Conservation (phyloP, 2,888 invertebrate genomes). For the Barypeithes pellucidus region DNA sequence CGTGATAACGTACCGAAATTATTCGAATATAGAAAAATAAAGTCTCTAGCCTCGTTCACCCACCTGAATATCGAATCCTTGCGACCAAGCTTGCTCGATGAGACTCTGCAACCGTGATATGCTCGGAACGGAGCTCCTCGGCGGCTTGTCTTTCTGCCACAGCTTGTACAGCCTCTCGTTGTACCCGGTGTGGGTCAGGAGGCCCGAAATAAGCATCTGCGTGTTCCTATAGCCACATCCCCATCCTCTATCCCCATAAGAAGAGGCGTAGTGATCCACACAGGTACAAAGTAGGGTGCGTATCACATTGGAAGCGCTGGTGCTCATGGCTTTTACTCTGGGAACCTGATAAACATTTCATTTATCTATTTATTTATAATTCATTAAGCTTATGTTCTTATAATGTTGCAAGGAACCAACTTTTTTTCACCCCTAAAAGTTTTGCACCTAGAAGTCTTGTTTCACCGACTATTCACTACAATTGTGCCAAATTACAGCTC, state of each 20-base stretch:
- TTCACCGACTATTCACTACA: too few relatives aligned
- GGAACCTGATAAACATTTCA: constrained; percentile 66
- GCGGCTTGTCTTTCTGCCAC: constrained; percentile 71
- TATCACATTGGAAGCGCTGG: constrained; percentile 76
- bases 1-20: too few relatives aligned
- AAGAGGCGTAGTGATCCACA: constrained; percentile 90
- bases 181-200: constrained; percentile 81
- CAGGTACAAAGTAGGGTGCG: constrained; percentile 84
- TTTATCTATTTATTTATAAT: too few relatives aligned
- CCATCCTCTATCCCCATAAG: constrained; percentile 93
- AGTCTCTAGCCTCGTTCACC: too few relatives aligned
- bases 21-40: too few relatives aligned
- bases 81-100: constrained; percentile 88
- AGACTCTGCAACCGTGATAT: constrained; percentile 88
- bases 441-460: too few relatives aligned
- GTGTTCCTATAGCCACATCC: constrained; percentile 94
- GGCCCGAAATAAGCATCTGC: constrained; percentile 92
- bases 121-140: constrained; percentile 84
- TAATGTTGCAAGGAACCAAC: too few relatives aligned
- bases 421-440: too few relatives aligned
- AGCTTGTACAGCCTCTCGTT: constrained; percentile 74
- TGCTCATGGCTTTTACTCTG: constrained; percentile 72
- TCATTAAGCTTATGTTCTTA: too few relatives aligned
- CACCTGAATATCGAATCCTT: constrained; percentile 86
- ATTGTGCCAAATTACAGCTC: too few relatives aligned